Percentiles rank a stretch among this genome's conserved stretches.
Conservation (phyloP, 2,113 vertebrate species). For the Vulpes vulpes region DNA sequence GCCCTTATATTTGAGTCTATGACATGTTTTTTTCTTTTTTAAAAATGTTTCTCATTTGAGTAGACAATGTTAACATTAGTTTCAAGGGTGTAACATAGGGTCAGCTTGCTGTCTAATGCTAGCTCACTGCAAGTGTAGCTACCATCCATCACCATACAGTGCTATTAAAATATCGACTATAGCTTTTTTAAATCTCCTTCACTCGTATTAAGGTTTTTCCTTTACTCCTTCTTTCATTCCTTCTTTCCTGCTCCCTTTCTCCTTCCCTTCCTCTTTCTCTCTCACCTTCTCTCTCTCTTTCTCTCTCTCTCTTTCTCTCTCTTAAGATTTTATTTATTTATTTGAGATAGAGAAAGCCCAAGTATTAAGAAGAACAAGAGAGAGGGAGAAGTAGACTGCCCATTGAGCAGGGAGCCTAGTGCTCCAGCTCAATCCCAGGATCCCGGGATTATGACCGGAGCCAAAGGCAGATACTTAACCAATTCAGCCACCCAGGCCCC, state of each 20-base stretch:
- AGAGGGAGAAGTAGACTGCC: neutral
- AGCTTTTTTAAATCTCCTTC: neutral
- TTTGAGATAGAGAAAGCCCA: neutral
- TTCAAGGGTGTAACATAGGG: neutral
- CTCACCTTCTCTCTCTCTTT: too few species aligned
- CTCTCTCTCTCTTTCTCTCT: fast-evolving
- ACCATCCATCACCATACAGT: neutral
- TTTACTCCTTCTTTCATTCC: neutral
- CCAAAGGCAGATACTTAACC: neutral
- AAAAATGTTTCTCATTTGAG: neutral
- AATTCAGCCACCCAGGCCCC: neutral
- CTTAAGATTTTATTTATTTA: neutral
- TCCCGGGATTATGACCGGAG: neutral
- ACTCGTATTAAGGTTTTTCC: neutral
- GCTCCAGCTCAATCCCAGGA: neutral
- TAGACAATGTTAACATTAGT: neutral
- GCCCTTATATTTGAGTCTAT: neutral
- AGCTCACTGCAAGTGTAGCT: neutral
- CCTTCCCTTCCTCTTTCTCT: neutral
- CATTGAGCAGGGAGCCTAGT: neutral
- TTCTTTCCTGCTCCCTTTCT: too few species aligned
- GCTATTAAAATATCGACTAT: neutral
- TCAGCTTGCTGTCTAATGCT: neutral
- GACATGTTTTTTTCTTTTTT: neutral
- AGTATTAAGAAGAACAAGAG: neutral